Evolutionary conservation across 2,113 vertebrate genomes (phyloP).

Genomic region (Oncorhynchus nerka): DNA sequence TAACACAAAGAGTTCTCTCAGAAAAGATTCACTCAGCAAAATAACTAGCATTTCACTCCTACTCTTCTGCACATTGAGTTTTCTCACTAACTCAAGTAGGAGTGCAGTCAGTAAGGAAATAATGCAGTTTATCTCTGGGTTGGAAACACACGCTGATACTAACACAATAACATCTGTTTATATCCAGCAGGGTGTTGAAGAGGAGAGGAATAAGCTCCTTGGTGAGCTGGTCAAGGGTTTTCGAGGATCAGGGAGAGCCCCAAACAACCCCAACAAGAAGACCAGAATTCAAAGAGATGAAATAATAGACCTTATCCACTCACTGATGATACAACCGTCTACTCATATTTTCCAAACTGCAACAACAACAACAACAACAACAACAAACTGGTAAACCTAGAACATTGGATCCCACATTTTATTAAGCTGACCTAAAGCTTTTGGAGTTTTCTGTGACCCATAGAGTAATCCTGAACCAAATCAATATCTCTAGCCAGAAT

Average conservation of each 20-base stretch:
- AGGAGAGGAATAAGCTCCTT: not conserved
- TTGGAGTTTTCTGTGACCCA: not conserved
- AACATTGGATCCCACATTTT: not conserved
- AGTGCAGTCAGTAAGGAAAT: not conserved
- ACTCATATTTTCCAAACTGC: not conserved
- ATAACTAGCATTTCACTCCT: slow-evolving; percentile 27
- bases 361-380: not conserved
- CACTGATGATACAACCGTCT: not conserved
- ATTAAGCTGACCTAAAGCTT: not conserved
- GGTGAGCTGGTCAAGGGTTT: slow-evolving; percentile 6
- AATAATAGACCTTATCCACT: not conserved
- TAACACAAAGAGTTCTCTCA: slow-evolving; percentile 40
- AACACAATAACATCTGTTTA: not conserved
- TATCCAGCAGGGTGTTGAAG: not conserved
- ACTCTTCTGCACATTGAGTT: too few species aligned
- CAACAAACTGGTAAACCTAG: not conserved
- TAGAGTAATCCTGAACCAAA: not conserved
- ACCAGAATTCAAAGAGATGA: not conserved
- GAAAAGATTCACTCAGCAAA: slow-evolving; percentile 20
- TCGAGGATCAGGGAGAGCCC: slow-evolving; percentile 18
- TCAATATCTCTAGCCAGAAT: slow-evolving; percentile 15
- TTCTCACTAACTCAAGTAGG: not conserved
- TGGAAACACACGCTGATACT: not conserved
- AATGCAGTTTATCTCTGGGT: not conserved
- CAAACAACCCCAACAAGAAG: not conserved